Percentiles rank a stretch among this genome's conserved stretches.
phyloP scores from a whole-genome alignment of 2,113 vertebrate species.

The Centrocercus urophasianus region DNA sequence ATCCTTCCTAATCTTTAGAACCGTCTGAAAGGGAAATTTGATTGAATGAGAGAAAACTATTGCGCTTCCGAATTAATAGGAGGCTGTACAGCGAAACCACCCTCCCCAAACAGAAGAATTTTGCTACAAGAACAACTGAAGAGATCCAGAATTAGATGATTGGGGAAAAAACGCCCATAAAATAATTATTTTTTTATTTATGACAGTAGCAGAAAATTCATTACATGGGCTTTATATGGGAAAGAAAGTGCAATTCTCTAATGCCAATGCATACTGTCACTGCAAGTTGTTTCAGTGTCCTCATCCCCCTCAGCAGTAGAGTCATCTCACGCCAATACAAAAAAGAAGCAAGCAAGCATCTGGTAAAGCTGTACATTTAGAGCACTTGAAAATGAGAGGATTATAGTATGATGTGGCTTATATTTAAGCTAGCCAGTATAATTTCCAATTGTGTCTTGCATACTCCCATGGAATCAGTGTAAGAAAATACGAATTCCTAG shows the following conservation, averaged over 20 bases:
- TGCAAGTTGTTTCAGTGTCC: background rate
- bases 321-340: background rate
- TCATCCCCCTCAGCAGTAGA: background rate
- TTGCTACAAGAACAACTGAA: background rate
- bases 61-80: background rate
- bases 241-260: background rate
- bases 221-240: background rate
- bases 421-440: background rate
- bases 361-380: background rate
- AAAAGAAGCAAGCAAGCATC: background rate
- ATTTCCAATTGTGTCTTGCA: background rate
- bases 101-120: background rate
- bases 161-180: background rate
- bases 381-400: conserved; percentile 26
- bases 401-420: background rate
- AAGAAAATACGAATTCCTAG: background rate
- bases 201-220: background rate
- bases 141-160: background rate
- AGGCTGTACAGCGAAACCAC: background rate
- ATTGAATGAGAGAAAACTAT: background rate
- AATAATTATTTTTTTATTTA: background rate
- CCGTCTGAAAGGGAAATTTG: background rate
- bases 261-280: background rate
- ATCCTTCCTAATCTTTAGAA: background rate
- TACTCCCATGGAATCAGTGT: background rate